These are phyloP conservation scores for Eurois occulta DNA, from an alignment of 2,888 invertebrate species.

Conservation along the genomic window DNA sequence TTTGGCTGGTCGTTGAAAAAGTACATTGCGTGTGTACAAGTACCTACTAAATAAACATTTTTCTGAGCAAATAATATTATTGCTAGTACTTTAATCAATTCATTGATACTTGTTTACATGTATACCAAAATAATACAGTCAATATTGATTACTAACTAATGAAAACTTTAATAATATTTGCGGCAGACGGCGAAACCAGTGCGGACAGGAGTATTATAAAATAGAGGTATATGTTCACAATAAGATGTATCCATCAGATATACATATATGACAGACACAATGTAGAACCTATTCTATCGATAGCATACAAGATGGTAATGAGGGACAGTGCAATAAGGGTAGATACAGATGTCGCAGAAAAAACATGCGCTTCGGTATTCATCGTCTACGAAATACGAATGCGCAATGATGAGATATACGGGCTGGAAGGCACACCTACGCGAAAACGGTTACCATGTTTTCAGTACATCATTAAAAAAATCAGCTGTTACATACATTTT, in stretches of 20 bases:
- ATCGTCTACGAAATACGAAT: not conserved
- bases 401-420: not conserved
- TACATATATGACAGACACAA: not conserved
- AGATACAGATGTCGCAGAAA: not conserved
- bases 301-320: not conserved
- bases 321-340: not conserved
- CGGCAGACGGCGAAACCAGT: conserved; percentile 20
- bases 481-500: too few relatives aligned
- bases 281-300: not conserved
- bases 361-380: not conserved
- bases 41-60: conserved; percentile 2
- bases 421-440: too few relatives aligned
- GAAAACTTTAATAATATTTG: conserved; percentile 12
- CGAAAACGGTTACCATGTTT: too few relatives aligned
- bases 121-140: conserved; percentile 14
- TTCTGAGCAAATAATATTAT: conserved; percentile 20
- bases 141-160: conserved; percentile 7
- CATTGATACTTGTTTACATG: conserved; percentile 19
- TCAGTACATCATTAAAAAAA: too few relatives aligned
- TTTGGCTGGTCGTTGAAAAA: conserved; percentile 15
- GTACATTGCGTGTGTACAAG: not conserved
- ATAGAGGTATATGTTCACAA: not conserved
- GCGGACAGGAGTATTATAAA: conserved; percentile 14
- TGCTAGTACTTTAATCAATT: conserved; percentile 12
- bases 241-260: not conserved